Evolutionary conservation across 2,113 vertebrate genomes (phyloP).

Genomic region (Tragulus kanchil): DNA sequence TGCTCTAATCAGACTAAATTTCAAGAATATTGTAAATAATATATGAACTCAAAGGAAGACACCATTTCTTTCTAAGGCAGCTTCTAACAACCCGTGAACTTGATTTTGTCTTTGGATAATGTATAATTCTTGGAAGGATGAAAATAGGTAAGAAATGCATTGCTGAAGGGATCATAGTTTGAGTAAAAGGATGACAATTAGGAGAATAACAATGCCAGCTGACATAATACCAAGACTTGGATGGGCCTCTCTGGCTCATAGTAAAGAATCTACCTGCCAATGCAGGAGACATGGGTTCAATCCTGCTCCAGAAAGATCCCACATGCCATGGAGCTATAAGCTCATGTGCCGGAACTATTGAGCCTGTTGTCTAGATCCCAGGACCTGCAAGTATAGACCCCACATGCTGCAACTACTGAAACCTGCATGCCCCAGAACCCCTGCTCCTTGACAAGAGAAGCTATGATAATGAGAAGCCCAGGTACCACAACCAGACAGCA

Average conservation of each 20-base stretch:
- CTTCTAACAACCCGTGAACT: neutral
- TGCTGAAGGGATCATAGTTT: neutral
- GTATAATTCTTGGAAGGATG: neutral
- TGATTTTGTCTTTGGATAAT: neutral
- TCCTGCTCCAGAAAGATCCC: neutral
- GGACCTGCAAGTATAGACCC: neutral
- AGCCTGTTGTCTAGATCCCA: neutral
- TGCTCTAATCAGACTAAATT: neutral
- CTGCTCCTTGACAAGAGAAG: neutral
- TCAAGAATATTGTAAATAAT: neutral
- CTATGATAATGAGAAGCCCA: neutral
- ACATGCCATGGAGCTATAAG: neutral
- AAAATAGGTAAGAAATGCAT: neutral
- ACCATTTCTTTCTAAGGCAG: neutral
- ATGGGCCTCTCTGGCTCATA: neutral
- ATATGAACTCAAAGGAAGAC: neutral
- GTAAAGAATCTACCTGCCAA: neutral
- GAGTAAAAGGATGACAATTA: neutral
- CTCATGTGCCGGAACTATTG: neutral
- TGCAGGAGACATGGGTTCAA: neutral
- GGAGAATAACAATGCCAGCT: neutral
- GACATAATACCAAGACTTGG: neutral
- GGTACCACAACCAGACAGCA: neutral
- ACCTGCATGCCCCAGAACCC: neutral
- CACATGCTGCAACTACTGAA: accelerated